Conservation (phyloP, 2,797 vertebrate genomes). For the Staurois parvus region DNA sequence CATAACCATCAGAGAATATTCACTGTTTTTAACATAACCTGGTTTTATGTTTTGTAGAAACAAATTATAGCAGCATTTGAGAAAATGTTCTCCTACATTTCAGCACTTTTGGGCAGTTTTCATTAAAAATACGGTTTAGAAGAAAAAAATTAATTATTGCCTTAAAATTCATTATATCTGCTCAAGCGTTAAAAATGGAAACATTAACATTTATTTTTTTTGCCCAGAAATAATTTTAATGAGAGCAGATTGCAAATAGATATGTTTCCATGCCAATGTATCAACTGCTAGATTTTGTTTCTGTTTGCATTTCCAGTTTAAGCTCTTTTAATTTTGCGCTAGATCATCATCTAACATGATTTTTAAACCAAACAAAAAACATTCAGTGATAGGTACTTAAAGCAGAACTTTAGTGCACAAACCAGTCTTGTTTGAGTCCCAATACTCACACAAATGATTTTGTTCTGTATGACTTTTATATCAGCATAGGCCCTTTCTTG, state of each 20-base stretch:
- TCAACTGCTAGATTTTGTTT: slow-evolving; percentile 32
- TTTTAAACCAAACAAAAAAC: slow-evolving; percentile 1
- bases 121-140: slow-evolving; percentile 63
- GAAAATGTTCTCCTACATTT: slow-evolving; percentile 21
- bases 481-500: too few relatives aligned
- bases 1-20: too few relatives aligned
- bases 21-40: neutral
- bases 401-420: neutral
- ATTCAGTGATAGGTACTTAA: neutral
- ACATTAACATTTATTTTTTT: slow-evolving; percentile 71
- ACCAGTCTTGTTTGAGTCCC: too few relatives aligned
- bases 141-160: slow-evolving; percentile 67
- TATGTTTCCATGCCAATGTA: slow-evolving; percentile 50
- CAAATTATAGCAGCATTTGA: slow-evolving; percentile 36
- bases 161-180: slow-evolving; percentile 65
- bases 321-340: slow-evolving; percentile 23
- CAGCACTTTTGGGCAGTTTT: slow-evolving; percentile 37
- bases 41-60: slow-evolving; percentile 38
- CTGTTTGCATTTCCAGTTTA: slow-evolving; percentile 30
- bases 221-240: slow-evolving; percentile 70
- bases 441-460: too few relatives aligned
- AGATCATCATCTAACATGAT: slow-evolving; percentile 13
- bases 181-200: slow-evolving; percentile 70
- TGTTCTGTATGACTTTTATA: too few relatives aligned
- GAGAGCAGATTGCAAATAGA: slow-evolving; percentile 69